These are phyloP conservation scores for Bucorvus abyssinicus DNA, from an alignment of 2,797 vertebrate species.

Conservation along the genomic window DNA sequence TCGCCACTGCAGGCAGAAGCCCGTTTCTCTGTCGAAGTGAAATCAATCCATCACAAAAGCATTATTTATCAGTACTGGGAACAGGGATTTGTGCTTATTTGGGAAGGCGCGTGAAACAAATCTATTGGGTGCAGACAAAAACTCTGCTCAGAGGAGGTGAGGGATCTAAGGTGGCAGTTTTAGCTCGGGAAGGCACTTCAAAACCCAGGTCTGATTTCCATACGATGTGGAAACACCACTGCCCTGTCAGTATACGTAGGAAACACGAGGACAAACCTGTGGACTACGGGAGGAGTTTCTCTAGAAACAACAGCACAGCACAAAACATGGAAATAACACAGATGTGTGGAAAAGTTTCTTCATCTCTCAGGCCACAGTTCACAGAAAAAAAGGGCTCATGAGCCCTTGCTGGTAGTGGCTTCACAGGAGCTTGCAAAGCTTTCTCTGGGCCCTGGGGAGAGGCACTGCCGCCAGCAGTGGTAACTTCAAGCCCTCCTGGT, in stretches of 20 bases:
- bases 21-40: not conserved
- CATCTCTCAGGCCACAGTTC: not conserved
- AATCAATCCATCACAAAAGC: not conserved
- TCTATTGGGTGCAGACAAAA: no score
- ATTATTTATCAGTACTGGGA: not conserved
- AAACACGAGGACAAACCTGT: fast-evolving
- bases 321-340: not conserved
- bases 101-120: not conserved
- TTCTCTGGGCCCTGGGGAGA: not conserved
- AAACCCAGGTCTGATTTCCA: not conserved
- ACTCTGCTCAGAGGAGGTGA: not conserved
- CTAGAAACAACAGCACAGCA: not conserved
- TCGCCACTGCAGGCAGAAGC: not conserved
- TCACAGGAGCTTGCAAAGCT: not conserved
- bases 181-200: not conserved
- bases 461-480: fast-evolving
- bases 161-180: not conserved
- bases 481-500: fast-evolving
- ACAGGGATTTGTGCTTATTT: not conserved
- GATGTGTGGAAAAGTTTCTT: not conserved
- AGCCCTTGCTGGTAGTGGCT: not conserved
- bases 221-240: fast-evolving
- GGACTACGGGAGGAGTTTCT: not conserved
- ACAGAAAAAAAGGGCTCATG: not conserved
- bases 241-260: fast-evolving